These are phyloP conservation scores for Perithous albicinctus DNA, from an alignment of 2,888 invertebrate genomes.

Conservation along the genomic window DNA sequence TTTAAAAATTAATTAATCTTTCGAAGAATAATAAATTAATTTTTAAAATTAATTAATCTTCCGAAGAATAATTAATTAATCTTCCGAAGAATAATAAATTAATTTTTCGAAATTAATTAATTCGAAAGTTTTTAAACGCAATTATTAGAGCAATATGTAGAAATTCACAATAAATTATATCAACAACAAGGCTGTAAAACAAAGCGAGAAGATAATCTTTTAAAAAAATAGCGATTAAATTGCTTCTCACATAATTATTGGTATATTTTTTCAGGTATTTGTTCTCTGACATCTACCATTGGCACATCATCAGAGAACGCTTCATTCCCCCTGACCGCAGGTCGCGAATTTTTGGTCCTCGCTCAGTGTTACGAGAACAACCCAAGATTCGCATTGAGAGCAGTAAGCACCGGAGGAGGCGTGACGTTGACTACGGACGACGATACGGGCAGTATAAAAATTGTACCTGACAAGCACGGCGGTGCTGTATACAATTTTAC, in stretches of 20 bases:
- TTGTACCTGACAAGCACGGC: conserved; percentile 74
- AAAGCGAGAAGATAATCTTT: background rate
- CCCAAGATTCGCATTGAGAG: conserved; percentile 79
- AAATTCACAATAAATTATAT: too few relatives aligned
- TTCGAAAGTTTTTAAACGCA: too few relatives aligned
- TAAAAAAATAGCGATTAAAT: background rate
- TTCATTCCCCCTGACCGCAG: conserved; percentile 71
- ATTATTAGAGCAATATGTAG: background rate
- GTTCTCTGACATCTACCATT: conserved; percentile 75
- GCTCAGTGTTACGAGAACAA: conserved; percentile 80
- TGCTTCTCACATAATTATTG: background rate
- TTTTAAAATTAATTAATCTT: too few relatives aligned
- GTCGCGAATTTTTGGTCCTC: conserved; percentile 77
- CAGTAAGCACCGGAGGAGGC: conserved; percentile 70
- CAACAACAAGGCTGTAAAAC: background rate
- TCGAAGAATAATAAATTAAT: too few relatives aligned
- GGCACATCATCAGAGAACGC: conserved; percentile 77
- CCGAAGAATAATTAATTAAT: too few relatives aligned
- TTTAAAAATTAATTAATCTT: too few relatives aligned
- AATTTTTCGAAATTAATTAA: too few relatives aligned
- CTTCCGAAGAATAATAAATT: too few relatives aligned
- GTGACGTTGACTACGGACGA: conserved; percentile 77
- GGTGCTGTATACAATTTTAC: conserved; percentile 78
- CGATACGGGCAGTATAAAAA: conserved; percentile 77
- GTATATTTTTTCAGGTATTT: conserved; percentile 74